Conservation (phyloP, 1,140 invertebrate genomes). For the Drosophila prosaltans region DNA sequence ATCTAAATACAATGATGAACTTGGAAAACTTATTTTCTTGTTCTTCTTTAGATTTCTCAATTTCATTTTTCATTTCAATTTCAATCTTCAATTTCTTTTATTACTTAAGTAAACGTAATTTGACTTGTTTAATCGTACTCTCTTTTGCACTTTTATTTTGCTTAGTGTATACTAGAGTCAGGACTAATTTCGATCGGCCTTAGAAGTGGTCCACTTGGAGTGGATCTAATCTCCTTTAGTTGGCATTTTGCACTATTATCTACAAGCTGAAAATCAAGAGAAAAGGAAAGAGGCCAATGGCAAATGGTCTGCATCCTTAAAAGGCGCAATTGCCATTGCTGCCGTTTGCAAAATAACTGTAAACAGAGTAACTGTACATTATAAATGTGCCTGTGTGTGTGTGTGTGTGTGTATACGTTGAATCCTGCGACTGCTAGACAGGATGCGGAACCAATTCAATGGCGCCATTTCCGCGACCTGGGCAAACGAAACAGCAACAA, state of each 20-base stretch:
- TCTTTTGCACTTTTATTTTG: neutral
- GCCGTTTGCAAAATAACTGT: constrained; percentile 11
- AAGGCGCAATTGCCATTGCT: constrained; percentile 10
- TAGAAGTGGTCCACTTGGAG: neutral
- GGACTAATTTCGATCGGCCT: neutral
- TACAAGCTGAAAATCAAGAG: neutral
- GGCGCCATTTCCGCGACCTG: constrained; percentile 47
- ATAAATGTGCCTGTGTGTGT: constrained; percentile 8
- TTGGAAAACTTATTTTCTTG: no score
- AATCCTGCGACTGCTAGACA: constrained; percentile 30
- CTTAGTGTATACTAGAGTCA: neutral
- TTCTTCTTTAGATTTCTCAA: no score
- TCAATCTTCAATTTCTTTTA: no score
- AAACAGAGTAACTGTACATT: constrained; percentile 11
- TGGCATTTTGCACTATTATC: constrained; percentile 9
- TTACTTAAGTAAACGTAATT: no score
- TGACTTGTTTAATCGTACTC: neutral
- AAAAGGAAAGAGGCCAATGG: neutral
- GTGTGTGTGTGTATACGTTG: constrained; percentile 18
- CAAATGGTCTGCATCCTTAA: constrained; percentile 1
- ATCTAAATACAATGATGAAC: no score
- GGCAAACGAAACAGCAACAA: constrained; percentile 16
- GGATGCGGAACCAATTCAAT: constrained; percentile 63
- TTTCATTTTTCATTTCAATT: no score
- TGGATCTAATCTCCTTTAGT: constrained; percentile 7